Evolutionary conservation across 1,140 invertebrate genomes (phyloP), one percentile per base, ranked within the genome.

Genomic region (Microplitis demolitor): DNA sequence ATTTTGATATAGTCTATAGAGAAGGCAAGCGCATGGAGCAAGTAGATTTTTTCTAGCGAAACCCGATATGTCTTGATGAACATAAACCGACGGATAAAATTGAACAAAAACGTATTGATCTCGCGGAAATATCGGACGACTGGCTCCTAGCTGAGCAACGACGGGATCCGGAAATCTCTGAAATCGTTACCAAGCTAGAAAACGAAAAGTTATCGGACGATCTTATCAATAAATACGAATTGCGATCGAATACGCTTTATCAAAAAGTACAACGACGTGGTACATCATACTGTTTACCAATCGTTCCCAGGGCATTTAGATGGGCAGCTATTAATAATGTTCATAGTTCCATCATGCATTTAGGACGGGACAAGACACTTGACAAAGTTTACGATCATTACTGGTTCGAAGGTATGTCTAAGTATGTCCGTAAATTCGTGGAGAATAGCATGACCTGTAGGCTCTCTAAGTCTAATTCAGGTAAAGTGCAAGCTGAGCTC

Each of bases 391-490:
- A 74, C n/a, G 71, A 77, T 66, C 58, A 77, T 61, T 83, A 77
- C 70, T 82, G 78, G 76, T 82, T 83, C 70, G 51, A 71, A 33
- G 70, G 71, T 51, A 78, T 83, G 76, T 24, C 73, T 9, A 64
- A 69, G 31, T 78, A 77, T 54, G 71, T 79, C 13, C 64, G 72
- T 33, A 78, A 77, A 64, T 78, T 77, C 51, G 71, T 81, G 9
- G 71, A 80, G 9, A 76, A 78, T 58, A 81, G 80, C 35, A 8
- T 76, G 3, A 74, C 71, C 14, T 82, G 79, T 61, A 60, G 71
- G 45, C 53, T 72, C 13, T 66, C 72, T 8, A 82, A 83, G 73
- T 35, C 56, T 31, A 61, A 51, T 4, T 74, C 74, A 6, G 79
- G 77, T 8, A 68, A 68, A 69, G 71, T 72, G 4, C 76, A 24